Conservation (phyloP, 2,113 vertebrate species). For the Hoplias malabaricus region DNA sequence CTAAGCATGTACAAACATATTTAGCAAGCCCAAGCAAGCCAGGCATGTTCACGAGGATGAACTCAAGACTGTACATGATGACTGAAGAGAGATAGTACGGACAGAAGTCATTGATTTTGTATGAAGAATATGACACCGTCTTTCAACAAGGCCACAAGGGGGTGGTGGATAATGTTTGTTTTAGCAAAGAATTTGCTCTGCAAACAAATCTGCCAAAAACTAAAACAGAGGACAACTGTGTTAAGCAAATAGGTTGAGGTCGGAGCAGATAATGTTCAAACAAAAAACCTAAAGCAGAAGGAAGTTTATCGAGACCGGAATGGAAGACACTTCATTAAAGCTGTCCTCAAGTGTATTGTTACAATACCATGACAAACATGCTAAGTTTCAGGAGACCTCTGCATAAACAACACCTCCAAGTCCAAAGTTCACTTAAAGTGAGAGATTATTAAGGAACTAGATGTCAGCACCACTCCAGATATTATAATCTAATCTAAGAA, state of each 20-base stretch:
- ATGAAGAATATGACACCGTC: conserved; percentile 52
- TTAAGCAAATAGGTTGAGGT: conserved; percentile 59
- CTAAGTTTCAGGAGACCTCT: conserved; percentile 9
- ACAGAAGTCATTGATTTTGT: conserved; percentile 52
- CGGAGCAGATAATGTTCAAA: conserved; percentile 47
- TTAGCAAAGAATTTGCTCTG: conserved; percentile 64
- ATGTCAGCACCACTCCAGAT: no score
- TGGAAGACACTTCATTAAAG: neutral
- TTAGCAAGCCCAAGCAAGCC: conserved; percentile 59
- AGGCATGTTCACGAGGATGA: conserved; percentile 4
- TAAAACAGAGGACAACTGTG: conserved; percentile 24
- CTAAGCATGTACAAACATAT: conserved; percentile 39
- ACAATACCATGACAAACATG: conserved; percentile 37
- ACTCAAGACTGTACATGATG: conserved; percentile 16
- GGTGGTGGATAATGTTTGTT: conserved; percentile 54
- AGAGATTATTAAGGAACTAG: no score
- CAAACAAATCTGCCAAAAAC: conserved; percentile 61
- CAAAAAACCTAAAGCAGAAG: conserved; percentile 1
- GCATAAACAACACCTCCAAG: neutral
- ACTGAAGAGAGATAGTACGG: conserved; percentile 11
- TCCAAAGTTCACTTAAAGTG: no score
- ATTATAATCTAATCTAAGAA: no score
- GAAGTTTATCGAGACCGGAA: conserved; percentile 12
- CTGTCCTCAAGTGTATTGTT: conserved; percentile 23
- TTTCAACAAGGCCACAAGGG: conserved; percentile 41